Percentiles rank a stretch among this genome's conserved stretches.
Conservation (phyloP, 35 echinoderm and acorn worm genomes). For the Amphiura filiformis region DNA sequence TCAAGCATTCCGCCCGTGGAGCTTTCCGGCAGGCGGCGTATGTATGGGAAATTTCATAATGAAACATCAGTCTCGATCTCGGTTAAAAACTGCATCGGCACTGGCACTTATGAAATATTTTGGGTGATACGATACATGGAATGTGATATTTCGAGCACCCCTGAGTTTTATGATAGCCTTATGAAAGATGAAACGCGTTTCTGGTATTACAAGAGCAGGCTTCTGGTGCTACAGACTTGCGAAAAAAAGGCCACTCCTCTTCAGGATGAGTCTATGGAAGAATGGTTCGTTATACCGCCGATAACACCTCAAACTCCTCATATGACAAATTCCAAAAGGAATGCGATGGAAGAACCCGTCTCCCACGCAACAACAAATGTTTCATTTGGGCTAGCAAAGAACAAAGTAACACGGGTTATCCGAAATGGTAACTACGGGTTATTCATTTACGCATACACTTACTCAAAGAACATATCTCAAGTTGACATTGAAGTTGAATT, state of each 20-base stretch:
- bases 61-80: not conserved
- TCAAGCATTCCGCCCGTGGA: too few relatives aligned
- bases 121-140: not conserved
- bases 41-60: not conserved
- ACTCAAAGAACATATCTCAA: not conserved
- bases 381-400: not conserved
- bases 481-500: not conserved
- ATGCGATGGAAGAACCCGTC: too few relatives aligned
- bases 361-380: not conserved
- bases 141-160: not conserved
- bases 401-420: not conserved
- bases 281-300: not conserved
- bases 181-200: not conserved
- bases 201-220: not conserved
- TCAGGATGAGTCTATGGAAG: not conserved
- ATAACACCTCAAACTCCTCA: not conserved
- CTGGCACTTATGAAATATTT: not conserved
- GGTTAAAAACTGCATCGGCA: not conserved
- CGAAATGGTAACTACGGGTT: not conserved
- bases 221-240: not conserved
- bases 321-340: not conserved
- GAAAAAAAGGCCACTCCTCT: not conserved
- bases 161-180: not conserved
- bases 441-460: not conserved
- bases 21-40: too few relatives aligned